These are phyloP conservation scores for Epinotia ramella DNA, from an alignment of 2,888 invertebrate species.

Conservation along the genomic window DNA sequence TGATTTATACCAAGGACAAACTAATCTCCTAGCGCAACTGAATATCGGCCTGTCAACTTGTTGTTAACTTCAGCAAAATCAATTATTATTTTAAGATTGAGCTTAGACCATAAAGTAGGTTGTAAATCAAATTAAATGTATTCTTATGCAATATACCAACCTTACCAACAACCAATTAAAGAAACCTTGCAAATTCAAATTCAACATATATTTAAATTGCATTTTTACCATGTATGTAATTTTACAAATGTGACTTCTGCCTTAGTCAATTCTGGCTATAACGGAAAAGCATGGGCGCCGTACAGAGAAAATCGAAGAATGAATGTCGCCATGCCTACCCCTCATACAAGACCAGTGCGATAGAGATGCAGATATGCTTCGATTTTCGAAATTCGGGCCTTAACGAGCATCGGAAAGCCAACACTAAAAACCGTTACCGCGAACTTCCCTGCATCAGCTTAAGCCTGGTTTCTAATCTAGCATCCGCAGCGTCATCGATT, in stretches of 20 bases:
- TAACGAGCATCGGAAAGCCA: conserved; percentile 3
- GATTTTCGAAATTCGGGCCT: neutral
- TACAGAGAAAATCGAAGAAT: neutral
- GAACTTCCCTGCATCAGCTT: conserved; percentile 29
- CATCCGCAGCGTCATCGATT: conserved; percentile 47
- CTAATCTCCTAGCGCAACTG: neutral
- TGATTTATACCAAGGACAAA: neutral
- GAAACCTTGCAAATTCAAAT: neutral
- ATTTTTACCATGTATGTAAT: neutral
- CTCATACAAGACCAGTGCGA: neutral
- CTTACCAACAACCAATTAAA: neutral
- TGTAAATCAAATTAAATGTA: neutral
- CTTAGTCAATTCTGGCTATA: too few species aligned
- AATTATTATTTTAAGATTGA: neutral
- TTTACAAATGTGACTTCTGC: too few species aligned
- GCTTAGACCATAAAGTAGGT: neutral
- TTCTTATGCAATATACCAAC: neutral
- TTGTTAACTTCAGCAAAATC: neutral
- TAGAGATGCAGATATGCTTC: neutral
- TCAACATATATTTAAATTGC: neutral
- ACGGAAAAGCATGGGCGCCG: neutral
- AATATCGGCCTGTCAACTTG: neutral
- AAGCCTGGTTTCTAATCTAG: conserved; percentile 37
- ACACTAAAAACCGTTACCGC: conserved; percentile 25
- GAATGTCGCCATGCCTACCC: too few species aligned